Evolutionary conservation across 2,888 invertebrate genomes (phyloP).

Genomic region (Aphelenchoides bicaudatus): DNA sequence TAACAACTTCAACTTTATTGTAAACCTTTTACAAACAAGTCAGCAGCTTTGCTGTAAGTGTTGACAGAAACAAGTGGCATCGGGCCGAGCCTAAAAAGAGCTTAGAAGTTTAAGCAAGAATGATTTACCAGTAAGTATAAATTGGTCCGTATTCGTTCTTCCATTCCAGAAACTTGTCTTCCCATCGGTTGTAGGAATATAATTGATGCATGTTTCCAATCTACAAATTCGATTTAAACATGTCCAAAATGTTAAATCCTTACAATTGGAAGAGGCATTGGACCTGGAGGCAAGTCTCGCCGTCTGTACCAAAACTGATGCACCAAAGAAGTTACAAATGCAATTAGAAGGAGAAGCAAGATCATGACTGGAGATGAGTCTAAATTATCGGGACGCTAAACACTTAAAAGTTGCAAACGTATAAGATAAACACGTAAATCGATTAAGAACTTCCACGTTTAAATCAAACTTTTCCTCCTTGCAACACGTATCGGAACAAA

Average conservation of each 20-base stretch:
- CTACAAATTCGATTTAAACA: neutral
- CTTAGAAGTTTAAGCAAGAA: no score
- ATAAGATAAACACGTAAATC: no score
- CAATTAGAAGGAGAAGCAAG: no score
- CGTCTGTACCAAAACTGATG: slow-evolving; percentile 13
- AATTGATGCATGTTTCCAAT: slow-evolving; percentile 1
- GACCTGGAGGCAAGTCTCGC: neutral
- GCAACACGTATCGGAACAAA: no score
- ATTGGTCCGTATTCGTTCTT: slow-evolving; percentile 32
- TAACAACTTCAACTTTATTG: neutral
- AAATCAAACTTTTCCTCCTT: no score
- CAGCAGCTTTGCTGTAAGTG: slow-evolving; percentile 28
- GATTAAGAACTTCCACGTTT: no score
- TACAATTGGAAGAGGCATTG: neutral
- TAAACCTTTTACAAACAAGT: neutral
- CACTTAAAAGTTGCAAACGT: no score
- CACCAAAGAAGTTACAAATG: no score
- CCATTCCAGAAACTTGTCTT: slow-evolving; percentile 34
- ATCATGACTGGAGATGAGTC: no score
- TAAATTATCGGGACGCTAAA: no score
- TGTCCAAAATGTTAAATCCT: neutral
- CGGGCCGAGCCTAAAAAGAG: slow-evolving; percentile 18
- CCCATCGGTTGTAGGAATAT: neutral
- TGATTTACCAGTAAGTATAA: slow-evolving; percentile 34
- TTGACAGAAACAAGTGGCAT: slow-evolving; percentile 31